Conservation (phyloP, 2,113 vertebrate genomes). For the Telmatochromis sp. region DNA sequence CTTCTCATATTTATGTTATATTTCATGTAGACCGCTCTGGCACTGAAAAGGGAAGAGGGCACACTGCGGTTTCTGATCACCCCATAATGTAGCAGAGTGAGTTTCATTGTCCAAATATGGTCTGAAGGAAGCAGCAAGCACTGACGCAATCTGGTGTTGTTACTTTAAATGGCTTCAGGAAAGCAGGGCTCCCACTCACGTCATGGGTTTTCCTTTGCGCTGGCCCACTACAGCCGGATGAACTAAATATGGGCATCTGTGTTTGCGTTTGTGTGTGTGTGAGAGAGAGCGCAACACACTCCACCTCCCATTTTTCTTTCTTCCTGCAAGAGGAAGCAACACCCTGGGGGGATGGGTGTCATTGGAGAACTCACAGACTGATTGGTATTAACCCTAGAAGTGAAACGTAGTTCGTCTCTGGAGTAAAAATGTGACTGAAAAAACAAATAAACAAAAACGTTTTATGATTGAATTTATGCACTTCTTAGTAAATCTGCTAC, state of each 20-base stretch:
- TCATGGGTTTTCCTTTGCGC: slow-evolving; percentile 58
- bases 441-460: background rate
- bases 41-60: background rate
- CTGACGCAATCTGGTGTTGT: slow-evolving; percentile 17
- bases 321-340: slow-evolving; percentile 40
- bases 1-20: background rate
- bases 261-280: background rate
- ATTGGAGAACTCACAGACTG: background rate
- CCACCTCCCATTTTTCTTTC: background rate
- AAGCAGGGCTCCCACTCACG: slow-evolving; percentile 47
- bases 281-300: background rate
- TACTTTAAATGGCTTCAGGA: slow-evolving; percentile 59
- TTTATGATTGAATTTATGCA: too few relatives aligned
- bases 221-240: slow-evolving; percentile 36
- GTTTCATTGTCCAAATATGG: slow-evolving; percentile 50
- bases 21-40: background rate
- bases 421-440: background rate
- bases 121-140: slow-evolving; percentile 16
- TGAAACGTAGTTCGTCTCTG: background rate
- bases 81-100: background rate
- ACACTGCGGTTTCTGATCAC: background rate
- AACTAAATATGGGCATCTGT: slow-evolving; percentile 51
- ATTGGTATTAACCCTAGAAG: background rate
- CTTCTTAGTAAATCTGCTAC: background rate
- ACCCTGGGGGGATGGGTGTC: slow-evolving; percentile 47